These are phyloP conservation scores for Spisula solida DNA, from an alignment of 2,888 invertebrate genomes.

Conservation along the genomic window DNA sequence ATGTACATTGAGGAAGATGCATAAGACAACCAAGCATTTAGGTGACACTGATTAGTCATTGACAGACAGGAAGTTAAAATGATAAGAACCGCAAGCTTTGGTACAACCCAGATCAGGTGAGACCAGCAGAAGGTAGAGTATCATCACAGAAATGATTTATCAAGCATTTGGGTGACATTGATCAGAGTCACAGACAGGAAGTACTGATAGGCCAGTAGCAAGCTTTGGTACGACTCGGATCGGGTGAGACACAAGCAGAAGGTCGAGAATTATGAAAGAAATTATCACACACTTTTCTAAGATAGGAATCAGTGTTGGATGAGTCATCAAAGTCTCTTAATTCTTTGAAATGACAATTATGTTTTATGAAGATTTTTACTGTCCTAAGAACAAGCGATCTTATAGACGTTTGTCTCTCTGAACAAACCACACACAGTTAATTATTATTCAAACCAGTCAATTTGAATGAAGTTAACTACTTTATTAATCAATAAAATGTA, in stretches of 20 bases:
- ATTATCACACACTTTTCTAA: background rate
- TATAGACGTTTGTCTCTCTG: background rate
- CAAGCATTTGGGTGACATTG: background rate
- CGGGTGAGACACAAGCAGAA: background rate
- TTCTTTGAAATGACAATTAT: background rate
- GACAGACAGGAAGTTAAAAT: background rate
- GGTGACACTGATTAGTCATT: background rate
- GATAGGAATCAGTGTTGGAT: background rate
- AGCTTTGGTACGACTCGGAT: background rate
- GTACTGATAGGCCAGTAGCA: background rate
- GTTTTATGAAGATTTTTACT: background rate
- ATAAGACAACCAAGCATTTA: background rate
- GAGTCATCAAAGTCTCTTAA: background rate
- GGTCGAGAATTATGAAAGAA: background rate
- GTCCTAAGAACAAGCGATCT: background rate
- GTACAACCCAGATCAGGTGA: background rate
- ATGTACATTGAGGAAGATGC: background rate
- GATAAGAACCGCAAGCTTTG: background rate
- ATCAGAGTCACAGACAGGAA: background rate
- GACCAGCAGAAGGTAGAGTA: background rate
- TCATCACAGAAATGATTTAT: no score
- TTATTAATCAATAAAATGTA: constrained; percentile 37
- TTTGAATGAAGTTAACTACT: constrained; percentile 12
- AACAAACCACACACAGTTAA: background rate
- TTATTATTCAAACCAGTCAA: background rate